These are phyloP conservation scores for Epinotia bilunana DNA, from an alignment of 2,888 invertebrate genomes.

Conservation along the genomic window DNA sequence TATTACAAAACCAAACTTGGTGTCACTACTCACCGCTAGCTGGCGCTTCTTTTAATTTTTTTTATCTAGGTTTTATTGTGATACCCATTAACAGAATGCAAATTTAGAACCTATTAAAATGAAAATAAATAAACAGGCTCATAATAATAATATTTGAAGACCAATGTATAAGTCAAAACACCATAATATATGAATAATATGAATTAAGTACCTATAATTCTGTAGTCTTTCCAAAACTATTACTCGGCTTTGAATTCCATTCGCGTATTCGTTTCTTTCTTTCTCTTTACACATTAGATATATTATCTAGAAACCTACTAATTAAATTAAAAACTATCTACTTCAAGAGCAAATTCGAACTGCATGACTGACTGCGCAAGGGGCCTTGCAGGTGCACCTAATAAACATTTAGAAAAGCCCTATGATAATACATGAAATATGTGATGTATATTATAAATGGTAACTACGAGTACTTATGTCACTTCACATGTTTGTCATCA, in stretches of 20 bases:
- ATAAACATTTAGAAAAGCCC: background rate
- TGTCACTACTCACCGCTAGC: constrained; percentile 64
- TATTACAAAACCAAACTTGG: constrained; percentile 6
- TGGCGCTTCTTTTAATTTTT: constrained; percentile 48
- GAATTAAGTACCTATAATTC: background rate
- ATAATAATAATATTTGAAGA: no score
- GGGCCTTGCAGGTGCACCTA: background rate
- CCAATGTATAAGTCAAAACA: background rate
- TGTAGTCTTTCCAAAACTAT: background rate
- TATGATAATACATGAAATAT: no score
- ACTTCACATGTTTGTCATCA: background rate
- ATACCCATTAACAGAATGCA: background rate
- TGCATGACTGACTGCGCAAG: background rate
- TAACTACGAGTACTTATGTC: background rate
- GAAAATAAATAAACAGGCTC: background rate
- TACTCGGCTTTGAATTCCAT: background rate
- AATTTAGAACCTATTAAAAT: background rate
- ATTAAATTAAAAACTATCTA: background rate
- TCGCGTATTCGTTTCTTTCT: background rate
- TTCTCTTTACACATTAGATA: background rate
- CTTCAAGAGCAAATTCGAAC: background rate
- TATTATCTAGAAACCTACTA: background rate
- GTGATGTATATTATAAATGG: background rate
- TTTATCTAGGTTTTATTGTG: background rate
- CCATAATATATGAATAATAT: background rate